Evolutionary conservation across 2,797 vertebrate species (phyloP).

Genomic region (Falco novaeseelandiae): DNA sequence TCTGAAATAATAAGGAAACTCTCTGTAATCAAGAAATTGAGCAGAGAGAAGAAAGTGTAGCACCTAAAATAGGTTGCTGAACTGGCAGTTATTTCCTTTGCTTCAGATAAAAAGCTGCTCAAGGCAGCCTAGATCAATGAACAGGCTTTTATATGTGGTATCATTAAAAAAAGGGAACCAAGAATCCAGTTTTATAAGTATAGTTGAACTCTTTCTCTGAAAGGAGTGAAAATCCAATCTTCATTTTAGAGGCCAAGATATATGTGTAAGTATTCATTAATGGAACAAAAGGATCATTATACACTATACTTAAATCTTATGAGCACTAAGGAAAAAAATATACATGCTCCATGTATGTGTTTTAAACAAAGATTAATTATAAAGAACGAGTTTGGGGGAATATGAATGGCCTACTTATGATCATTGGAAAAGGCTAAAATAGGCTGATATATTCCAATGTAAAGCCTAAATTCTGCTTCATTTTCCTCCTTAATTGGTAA

Average conservation of each 20-base stretch:
- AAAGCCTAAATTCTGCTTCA: not conserved
- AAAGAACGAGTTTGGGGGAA: not conserved
- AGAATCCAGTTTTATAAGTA: not conserved
- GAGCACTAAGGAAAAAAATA: not conserved
- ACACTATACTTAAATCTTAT: not conserved
- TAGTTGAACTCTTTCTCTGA: not conserved
- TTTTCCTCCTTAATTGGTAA: not conserved
- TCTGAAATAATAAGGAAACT: not conserved
- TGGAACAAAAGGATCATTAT: not conserved
- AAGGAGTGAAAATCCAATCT: not conserved
- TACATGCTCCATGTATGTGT: not conserved
- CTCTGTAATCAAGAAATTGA: not conserved
- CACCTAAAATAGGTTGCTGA: not conserved
- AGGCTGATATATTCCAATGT: not conserved
- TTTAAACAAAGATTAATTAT: not conserved
- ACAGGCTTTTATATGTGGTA: not conserved
- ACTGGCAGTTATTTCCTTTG: not conserved
- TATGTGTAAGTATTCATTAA: not conserved
- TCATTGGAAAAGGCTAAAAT: not conserved
- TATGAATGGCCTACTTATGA: not conserved
- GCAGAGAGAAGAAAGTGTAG: not conserved
- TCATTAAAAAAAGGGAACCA: not conserved
- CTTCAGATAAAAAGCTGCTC: not conserved
- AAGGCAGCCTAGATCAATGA: not conserved
- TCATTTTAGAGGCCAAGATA: not conserved